phyloP scores from a whole-genome alignment of 2,888 invertebrate species.

The Drosophila paracracens region DNA sequence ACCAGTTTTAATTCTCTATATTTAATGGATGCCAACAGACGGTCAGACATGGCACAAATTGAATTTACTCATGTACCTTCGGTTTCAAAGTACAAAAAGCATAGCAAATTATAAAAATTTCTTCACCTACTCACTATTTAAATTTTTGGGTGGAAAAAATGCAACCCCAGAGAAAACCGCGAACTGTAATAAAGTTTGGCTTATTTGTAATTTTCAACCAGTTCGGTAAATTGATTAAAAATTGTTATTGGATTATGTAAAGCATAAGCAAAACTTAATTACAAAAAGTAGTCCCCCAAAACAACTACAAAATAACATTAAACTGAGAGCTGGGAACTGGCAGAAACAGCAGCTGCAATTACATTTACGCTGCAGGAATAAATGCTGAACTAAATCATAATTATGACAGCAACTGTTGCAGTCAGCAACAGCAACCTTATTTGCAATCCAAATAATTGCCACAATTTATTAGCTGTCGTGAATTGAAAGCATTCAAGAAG shows the following conservation, averaged over 20 bases:
- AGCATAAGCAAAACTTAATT: constrained; percentile 14
- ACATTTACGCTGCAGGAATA: constrained; percentile 36
- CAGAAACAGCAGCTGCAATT: constrained; percentile 42
- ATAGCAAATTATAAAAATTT: neutral
- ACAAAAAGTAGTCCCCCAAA: constrained; percentile 27
- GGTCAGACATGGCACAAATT: neutral
- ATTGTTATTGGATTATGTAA: neutral
- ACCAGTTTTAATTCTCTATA: neutral
- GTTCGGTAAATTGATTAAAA: constrained; percentile 1
- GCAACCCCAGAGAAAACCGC: neutral
- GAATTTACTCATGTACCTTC: neutral
- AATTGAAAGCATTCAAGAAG: constrained; percentile 47
- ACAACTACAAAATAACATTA: constrained; percentile 12
- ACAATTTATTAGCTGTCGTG: constrained; percentile 68
- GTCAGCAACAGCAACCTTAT: constrained; percentile 51
- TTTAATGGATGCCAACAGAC: neutral
- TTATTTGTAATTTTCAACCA: neutral
- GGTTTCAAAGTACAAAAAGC: neutral
- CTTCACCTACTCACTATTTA: neutral
- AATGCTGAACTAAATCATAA: constrained; percentile 69
- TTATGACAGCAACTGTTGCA: constrained; percentile 66
- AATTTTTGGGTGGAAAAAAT: neutral
- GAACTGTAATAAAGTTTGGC: neutral
- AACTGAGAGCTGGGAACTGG: neutral
- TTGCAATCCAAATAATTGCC: constrained; percentile 68